Percentiles rank a stretch among this genome's conserved stretches.
Evolutionary conservation across 2,888 invertebrate genomes (phyloP).

Genomic region (Cosmia trapezina): DNA sequence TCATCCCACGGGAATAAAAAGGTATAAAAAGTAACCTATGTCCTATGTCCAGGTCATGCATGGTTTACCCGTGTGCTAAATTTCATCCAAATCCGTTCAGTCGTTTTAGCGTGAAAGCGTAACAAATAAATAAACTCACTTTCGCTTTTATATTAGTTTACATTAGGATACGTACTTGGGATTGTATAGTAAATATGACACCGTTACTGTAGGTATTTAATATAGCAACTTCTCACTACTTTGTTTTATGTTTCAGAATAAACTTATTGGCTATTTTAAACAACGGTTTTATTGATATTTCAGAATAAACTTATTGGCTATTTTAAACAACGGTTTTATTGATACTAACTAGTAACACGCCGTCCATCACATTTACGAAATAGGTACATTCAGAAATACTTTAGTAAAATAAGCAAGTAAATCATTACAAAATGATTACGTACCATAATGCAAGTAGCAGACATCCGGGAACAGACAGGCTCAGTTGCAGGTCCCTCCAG

Average conservation of each 20-base stretch:
- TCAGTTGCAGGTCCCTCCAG: constrained; percentile 93
- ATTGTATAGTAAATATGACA: not conserved
- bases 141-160: no score
- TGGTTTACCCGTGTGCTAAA: no score
- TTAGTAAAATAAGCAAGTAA: not conserved
- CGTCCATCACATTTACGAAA: not conserved
- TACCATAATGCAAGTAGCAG: constrained; percentile 92
- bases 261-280: constrained; percentile 22
- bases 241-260: constrained; percentile 28
- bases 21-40: no score
- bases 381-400: not conserved
- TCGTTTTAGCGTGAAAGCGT: no score
- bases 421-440: constrained; percentile 72
- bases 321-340: constrained; percentile 28
- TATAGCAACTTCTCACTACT: constrained; percentile 2
- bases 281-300: constrained; percentile 23
- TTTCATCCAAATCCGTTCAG: no score
- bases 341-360: not conserved
- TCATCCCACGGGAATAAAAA: no score
- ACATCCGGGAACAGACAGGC: constrained; percentile 93
- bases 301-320: no score
- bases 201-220: not conserved
- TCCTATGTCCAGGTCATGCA: no score
- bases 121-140: no score
- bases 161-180: no score